phyloP scores from a whole-genome alignment of 2,113 vertebrate species.

The Esox niger region DNA sequence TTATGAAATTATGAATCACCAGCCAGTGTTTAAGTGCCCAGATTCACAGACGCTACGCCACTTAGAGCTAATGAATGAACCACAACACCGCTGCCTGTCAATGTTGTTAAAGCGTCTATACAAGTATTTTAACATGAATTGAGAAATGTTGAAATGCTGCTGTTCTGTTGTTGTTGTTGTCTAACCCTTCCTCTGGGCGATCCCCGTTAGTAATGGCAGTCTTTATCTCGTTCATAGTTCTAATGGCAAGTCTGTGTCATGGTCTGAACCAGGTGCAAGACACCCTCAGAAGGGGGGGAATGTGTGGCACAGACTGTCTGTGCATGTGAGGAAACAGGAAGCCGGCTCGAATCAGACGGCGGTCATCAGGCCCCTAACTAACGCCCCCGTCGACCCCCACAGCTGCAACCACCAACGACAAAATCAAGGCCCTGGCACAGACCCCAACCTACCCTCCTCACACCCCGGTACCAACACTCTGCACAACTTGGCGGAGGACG shows the following conservation, averaged over 20 bases:
- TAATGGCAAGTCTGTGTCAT: constrained; percentile 99
- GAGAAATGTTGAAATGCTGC: constrained; percentile 64
- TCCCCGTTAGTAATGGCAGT: constrained; percentile 72
- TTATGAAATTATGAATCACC: constrained; percentile 72
- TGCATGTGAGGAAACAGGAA: constrained; percentile 97
- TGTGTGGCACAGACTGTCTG: constrained; percentile 98
- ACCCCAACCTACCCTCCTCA: constrained; percentile 81
- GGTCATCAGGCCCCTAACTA: constrained; percentile 99
- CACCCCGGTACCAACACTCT: constrained; percentile 82
- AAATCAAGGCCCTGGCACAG: constrained; percentile 82
- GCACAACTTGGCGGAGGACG: constrained; percentile 80
- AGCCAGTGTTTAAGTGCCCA: constrained; percentile 36
- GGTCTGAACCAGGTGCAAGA: constrained; percentile 99
- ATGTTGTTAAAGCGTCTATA: constrained; percentile 32
- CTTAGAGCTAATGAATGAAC: constrained; percentile 25
- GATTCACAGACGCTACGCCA: constrained; percentile 24
- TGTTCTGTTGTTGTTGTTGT: constrained; percentile 47
- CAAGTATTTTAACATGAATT: constrained; percentile 60
- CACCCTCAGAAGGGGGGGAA: constrained; percentile 91
- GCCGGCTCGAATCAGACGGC: constrained; percentile 96
- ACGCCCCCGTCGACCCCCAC: constrained; percentile 80
- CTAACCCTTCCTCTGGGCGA: constrained; percentile 54
- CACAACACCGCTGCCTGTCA: constrained; percentile 27
- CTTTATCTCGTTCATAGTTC: constrained; percentile 99
- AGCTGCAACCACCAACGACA: constrained; percentile 59